Base-by-base conservation (phyloP, 2,888 invertebrate genomes). In the Amiota communis region DNA sequence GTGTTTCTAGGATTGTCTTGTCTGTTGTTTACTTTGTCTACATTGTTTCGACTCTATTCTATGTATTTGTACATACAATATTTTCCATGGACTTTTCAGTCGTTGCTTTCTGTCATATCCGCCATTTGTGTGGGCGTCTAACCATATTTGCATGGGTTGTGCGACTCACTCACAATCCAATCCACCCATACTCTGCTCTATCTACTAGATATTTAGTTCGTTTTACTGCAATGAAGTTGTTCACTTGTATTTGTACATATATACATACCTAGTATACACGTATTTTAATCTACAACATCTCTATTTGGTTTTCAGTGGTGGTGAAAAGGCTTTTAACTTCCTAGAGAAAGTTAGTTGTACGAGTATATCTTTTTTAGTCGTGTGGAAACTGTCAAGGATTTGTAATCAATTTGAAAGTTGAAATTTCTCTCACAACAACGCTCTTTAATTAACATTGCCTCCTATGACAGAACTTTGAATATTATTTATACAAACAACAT, bases 381-480 rank as follows among this genome's bases (percentile, higher is more conserved):
- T 53, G 53, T 12, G n/a, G 53, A 12, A n/a, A 53, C 53, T n/a
- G 53, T n/a, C 53, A n/a, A 53, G 13, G n/a, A 53, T 12, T 53
- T 53, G 53, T n/a, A 53, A 53, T 53, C 53, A 53, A 53, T 53
- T 53, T 53, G 53, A 74, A 49, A 74, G 74, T 71, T 69, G 71
- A 36, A 36, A 36, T 36, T n/a, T 36, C 36, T 36, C 36, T 6
- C 3, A 36, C 36, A 36, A 36, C 36, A 36, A 36, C 36, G 36
- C 36, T 36, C 36, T 36, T 36, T 36, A 36, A 36, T 36, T 36
- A 36, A 36, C 36, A 36, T 36, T 36, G 36, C 36, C 36, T 36
- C 36, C 36, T 36, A 36, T 36, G 36, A 36, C 36, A 36, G 36
- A 36, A 36, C 36, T 36, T 36, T 36, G 36, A 2, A 36, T 36